Evolutionary conservation across 2,113 vertebrate genomes (phyloP), one percentile per base, ranked within the genome.

Genomic region (Aplodontia rufa): DNA sequence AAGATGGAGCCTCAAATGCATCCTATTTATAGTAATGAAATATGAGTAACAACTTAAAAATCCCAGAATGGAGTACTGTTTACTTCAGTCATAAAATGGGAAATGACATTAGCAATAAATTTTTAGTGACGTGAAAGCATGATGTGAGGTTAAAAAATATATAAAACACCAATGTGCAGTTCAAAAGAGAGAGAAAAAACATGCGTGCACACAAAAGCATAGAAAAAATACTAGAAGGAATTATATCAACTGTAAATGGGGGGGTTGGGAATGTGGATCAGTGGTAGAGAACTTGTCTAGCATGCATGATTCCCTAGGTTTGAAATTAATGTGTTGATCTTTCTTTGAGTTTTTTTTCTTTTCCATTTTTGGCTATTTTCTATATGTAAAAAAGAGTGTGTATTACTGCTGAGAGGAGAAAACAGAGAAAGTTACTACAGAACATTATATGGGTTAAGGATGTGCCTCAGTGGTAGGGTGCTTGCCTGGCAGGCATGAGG

Each of bases 91-190:
- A 78, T 42, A 55, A 82, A 71, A 92, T 84, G 4, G 58, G 68
- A 90, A 95, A 79, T 78, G 47, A 91, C 32, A 85, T 30, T 81
- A 24, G 64, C 42, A 81, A 42, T 74, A 22, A 81, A 93, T 76
- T 71, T 40, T 32, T 68, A 60, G 19, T 35, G 20, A 95, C 66
- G 55, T 66, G 19, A 53, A 85, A 93, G 84, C 87, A 64, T 78
- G 58, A 32, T 28, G 3, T 78, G 78, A 74, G 62, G 30, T 90
- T 24, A 60, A 60, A 75, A 80, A 91, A 82, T 40, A 32, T 8
- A 62, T 58, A 89, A 83, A 62, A 58, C 1, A 87, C 20, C 35
- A 87, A 93, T 74, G 45, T 78, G 68, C 30, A 35, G 2, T 71
- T 30, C 66, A 91, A 55, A 30, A 64, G 47, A 69, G 8, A 32